Evolutionary conservation across 2,888 invertebrate species (phyloP), one percentile per base, ranked within the genome.

Genomic region (Cheiracanthium punctorium): DNA sequence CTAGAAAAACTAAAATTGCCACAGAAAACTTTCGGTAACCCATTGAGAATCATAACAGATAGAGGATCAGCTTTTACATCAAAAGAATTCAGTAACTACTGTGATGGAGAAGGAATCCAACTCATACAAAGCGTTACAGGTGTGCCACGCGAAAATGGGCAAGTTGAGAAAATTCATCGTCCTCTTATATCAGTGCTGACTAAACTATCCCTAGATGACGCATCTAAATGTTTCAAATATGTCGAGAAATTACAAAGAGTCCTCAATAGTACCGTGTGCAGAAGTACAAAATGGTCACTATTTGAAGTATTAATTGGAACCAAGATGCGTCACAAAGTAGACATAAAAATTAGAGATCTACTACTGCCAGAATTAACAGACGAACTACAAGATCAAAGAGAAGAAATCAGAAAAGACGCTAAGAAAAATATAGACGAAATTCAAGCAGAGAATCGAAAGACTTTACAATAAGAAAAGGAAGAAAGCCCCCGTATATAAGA

Each of bases 21-120:
- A 32, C 32, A 79, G n/a, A 79, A 24, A 12, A 32, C 30, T 7
- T 48, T 79, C 24, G 77, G 77, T 24, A 79, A 70, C 33, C 70
- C 77, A 32, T 4, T 0, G n/a, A 29, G 32, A 17, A 76, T 76
- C 14, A 43, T 67, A 14, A 37, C 67, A 1, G 67, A 76, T n/a
- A 28, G 32, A 43, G 76, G 76, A 7, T 17, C 30, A 28, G 58
- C 71, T 5, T 71, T 71, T 33, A 1, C 41, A 1, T 71, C 71
- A 20, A 41, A 37, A 24, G 1, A 2, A 2, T 71, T 71, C 20
- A 5, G 20, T 8, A 41, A 71, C 4, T 71, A 41, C 17, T 71
- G 41, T 20, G 20, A 20, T 1, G 5, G 7, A 7, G 37, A 71
- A 43, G 28, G 17, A 20, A 75, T 64, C 32, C 14, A 69, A 67